Evolutionary conservation across 1,140 invertebrate genomes (phyloP).

Genomic region (Papilio xuthus): DNA sequence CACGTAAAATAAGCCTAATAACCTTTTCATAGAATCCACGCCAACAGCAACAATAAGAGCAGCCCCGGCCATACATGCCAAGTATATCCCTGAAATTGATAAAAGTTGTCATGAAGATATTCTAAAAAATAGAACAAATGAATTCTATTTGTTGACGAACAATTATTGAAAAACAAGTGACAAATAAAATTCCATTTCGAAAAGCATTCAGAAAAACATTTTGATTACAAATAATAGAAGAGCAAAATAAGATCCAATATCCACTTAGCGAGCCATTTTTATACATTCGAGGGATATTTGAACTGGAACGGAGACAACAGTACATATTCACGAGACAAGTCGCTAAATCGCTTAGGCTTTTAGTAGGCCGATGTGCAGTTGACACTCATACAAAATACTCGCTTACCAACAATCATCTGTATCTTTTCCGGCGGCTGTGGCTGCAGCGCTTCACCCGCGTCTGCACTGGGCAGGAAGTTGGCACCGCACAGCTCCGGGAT

Average conservation of each 20-base stretch:
- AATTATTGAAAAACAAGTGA: too few species aligned
- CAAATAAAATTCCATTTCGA: too few species aligned
- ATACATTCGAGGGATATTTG: too few species aligned
- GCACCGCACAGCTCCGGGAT: constrained; percentile 85
- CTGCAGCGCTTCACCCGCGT: constrained; percentile 76
- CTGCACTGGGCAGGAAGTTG: constrained; percentile 84
- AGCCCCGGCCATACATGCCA: constrained; percentile 88
- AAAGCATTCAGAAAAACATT: too few species aligned
- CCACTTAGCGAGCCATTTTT: too few species aligned
- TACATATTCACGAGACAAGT: too few species aligned
- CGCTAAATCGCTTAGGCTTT: neutral
- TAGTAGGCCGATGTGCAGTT: neutral
- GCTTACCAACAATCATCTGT: constrained; percentile 83
- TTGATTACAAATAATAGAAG: too few species aligned
- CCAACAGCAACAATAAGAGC: constrained; percentile 88
- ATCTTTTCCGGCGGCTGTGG: constrained; percentile 85
- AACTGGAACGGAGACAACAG: neutral
- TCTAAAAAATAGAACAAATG: neutral
- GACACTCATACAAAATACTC: neutral
- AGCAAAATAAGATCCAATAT: too few species aligned
- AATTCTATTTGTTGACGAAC: neutral
- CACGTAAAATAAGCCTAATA: neutral
- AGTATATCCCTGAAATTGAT: constrained; percentile 86
- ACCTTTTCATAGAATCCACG: constrained; percentile 90
- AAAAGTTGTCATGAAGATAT: neutral